These are phyloP conservation scores for Drosophila kuntzei DNA, from an alignment of 2,888 invertebrate species.

Conservation along the genomic window DNA sequence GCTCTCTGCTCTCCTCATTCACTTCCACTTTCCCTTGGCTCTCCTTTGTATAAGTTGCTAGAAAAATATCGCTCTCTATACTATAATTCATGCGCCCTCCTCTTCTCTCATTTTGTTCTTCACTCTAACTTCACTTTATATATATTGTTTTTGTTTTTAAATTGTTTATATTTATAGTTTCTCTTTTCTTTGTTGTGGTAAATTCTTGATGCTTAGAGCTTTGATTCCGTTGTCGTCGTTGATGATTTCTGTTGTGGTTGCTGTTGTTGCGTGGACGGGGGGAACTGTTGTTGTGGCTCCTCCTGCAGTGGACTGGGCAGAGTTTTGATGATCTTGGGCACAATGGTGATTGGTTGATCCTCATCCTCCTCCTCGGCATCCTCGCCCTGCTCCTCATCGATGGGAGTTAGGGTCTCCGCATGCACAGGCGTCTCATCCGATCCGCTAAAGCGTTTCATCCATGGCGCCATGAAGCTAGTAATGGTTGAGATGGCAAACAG, in stretches of 20 bases:
- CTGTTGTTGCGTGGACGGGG: slow-evolving; percentile 31
- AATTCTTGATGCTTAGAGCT: slow-evolving; percentile 76
- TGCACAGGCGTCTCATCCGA: slow-evolving; percentile 88
- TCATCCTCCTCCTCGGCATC: slow-evolving; percentile 91
- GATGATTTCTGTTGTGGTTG: slow-evolving; percentile 40
- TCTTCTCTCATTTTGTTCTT: neutral
- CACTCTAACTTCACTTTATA: slow-evolving; percentile 16
- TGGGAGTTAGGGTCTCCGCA: slow-evolving; percentile 91
- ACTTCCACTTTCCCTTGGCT: slow-evolving; percentile 12
- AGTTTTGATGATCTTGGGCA: slow-evolving; percentile 92
- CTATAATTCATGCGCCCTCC: slow-evolving; percentile 10
- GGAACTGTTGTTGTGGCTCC: slow-evolving; percentile 67
- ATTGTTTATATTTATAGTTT: slow-evolving; percentile 39
- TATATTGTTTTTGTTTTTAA: slow-evolving; percentile 16
- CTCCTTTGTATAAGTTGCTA: slow-evolving; percentile 66
- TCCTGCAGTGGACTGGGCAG: slow-evolving; percentile 88
- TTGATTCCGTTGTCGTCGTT: slow-evolving; percentile 74
- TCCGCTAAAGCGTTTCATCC: slow-evolving; percentile 87
- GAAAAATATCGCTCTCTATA: slow-evolving; percentile 56
- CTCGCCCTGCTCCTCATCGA: slow-evolving; percentile 93
- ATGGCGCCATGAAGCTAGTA: slow-evolving; percentile 93
- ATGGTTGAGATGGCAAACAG: slow-evolving; percentile 94
- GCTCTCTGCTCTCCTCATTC: neutral
- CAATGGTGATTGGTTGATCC: slow-evolving; percentile 91
- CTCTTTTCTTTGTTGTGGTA: slow-evolving; percentile 29